Conservation (phyloP, 2,797 vertebrate genomes). For the Phataginus tetradactyla region DNA sequence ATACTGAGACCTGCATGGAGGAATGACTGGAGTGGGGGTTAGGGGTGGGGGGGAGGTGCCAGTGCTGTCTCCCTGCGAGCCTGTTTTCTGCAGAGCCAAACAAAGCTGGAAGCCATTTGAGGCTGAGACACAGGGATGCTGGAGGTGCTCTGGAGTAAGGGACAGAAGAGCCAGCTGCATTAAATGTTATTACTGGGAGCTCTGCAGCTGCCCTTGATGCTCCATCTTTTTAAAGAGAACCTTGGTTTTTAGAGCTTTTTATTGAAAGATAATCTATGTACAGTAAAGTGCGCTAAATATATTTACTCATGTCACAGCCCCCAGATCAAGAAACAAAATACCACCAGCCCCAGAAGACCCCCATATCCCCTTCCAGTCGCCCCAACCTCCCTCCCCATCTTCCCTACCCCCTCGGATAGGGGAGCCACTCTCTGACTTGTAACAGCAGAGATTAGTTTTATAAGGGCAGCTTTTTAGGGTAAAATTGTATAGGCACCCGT, state of each 20-base stretch:
- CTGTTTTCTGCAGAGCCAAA: neutral
- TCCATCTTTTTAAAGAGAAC: neutral
- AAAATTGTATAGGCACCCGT: fast-evolving
- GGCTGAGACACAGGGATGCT: neutral
- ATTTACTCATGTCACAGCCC: neutral
- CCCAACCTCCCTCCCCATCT: fast-evolving
- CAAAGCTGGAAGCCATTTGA: fast-evolving
- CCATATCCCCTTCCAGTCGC: neutral
- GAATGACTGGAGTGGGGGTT: neutral
- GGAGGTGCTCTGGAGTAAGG: neutral
- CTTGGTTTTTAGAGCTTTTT: neutral
- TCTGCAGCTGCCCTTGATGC: neutral
- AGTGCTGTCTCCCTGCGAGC: neutral
- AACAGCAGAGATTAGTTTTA: neutral
- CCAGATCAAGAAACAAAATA: neutral
- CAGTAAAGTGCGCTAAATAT: neutral
- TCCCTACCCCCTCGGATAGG: neutral
- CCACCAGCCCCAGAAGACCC: neutral
- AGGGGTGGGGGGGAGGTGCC: fast-evolving
- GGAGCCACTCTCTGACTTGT: neutral
- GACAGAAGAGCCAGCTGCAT: too few relatives aligned
- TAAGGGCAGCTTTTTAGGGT: neutral
- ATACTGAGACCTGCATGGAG: neutral
- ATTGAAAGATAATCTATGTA: neutral
- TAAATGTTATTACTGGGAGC: neutral